Conservation (phyloP, 2,797 vertebrate genomes). For the Spea hammondii region DNA sequence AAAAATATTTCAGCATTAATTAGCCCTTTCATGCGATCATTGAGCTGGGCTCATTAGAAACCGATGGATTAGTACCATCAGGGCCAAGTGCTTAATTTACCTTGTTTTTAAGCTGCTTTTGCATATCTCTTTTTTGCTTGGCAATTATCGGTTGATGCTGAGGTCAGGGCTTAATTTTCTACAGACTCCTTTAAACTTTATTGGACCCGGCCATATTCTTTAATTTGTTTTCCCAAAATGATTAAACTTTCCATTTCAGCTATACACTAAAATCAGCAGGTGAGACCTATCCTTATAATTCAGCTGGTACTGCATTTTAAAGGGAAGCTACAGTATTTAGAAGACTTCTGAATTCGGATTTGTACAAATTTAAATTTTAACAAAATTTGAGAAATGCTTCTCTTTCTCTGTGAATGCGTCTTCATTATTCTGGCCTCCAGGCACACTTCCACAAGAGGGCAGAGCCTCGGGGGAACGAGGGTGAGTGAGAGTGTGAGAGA, state of each 20-base stretch:
- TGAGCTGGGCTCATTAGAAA: constrained; percentile 1
- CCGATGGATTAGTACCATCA: constrained; percentile 3
- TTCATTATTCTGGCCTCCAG: too few species aligned
- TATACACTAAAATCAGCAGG: neutral
- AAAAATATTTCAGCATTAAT: constrained; percentile 1
- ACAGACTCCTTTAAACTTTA: neutral
- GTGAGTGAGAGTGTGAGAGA: too few species aligned
- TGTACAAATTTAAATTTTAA: too few species aligned
- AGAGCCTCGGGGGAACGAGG: too few species aligned
- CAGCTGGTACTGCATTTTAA: too few species aligned
- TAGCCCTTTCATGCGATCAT: neutral
- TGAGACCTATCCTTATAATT: too few species aligned
- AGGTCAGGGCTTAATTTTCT: constrained; percentile 11
- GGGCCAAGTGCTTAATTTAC: constrained; percentile 10
- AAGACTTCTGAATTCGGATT: too few species aligned
- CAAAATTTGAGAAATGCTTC: too few species aligned
- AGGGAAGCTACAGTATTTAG: too few species aligned
- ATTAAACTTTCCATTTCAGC: neutral
- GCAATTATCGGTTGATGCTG: constrained; percentile 27
- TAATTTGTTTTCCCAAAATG: neutral
- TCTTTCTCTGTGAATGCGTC: too few species aligned
- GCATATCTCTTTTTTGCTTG: constrained; percentile 18
- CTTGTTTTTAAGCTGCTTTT: constrained; percentile 35
- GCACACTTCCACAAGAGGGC: too few species aligned
- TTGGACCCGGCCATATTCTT: neutral